These are phyloP conservation scores for Orussus abietinus DNA, from an alignment of 1,140 invertebrate species.

Conservation along the genomic window DNA sequence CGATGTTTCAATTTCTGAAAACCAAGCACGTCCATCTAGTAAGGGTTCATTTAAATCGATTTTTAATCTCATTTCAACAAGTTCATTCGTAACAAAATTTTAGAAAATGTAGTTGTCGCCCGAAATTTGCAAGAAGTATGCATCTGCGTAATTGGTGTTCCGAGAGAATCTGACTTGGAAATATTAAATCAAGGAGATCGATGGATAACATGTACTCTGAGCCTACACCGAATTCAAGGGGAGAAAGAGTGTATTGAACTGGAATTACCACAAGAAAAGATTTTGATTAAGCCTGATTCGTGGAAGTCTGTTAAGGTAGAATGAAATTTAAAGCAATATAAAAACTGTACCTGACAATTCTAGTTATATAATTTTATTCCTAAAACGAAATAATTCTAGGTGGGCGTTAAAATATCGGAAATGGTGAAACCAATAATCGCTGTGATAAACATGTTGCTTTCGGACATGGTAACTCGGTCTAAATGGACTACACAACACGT, in stretches of 20 bases:
- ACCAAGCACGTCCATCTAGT: background rate
- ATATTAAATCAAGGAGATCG: conserved; percentile 38
- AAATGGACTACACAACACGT: conserved; percentile 39
- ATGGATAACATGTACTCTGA: conserved; percentile 40
- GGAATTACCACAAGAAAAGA: conserved; percentile 27
- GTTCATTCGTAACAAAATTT: background rate
- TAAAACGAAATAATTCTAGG: conserved; percentile 24
- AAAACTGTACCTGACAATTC: conserved; percentile 2
- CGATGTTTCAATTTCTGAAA: background rate
- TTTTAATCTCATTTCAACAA: background rate
- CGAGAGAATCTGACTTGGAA: conserved; percentile 34
- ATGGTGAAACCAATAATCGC: conserved; percentile 36
- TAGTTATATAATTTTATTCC: conserved; percentile 4
- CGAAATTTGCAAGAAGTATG: conserved; percentile 35
- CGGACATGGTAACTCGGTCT: conserved; percentile 41
- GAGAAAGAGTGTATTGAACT: conserved; percentile 36
- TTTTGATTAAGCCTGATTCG: conserved; percentile 38
- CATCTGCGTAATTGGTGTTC: conserved; percentile 38
- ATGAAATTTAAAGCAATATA: conserved; percentile 5
- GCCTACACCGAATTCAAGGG: conserved; percentile 33
- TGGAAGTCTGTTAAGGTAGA: conserved; percentile 34
- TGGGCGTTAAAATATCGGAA: conserved; percentile 36
- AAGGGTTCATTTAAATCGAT: background rate
- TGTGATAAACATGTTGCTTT: conserved; percentile 30
- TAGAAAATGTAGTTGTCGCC: conserved; percentile 28